Evolutionary conservation across 2,113 vertebrate species (phyloP).

Genomic region (Fukomys damarensis): DNA sequence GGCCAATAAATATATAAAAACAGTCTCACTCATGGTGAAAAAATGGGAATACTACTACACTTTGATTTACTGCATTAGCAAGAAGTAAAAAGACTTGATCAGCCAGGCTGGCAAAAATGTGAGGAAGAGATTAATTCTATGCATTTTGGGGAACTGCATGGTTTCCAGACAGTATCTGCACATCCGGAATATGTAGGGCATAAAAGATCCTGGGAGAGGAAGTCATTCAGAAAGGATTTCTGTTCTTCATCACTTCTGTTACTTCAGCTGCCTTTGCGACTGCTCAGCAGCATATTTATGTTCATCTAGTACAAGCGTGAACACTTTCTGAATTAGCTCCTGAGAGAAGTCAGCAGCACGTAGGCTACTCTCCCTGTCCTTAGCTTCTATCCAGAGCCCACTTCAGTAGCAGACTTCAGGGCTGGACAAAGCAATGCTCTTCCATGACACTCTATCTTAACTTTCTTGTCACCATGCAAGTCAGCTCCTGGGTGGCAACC

Average conservation of each 20-base stretch:
- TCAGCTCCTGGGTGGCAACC: background rate
- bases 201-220: background rate
- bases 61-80: background rate
- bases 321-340: background rate
- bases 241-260: background rate
- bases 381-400: background rate
- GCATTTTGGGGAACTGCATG: background rate
- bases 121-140: background rate
- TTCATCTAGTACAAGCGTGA: background rate
- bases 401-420: background rate
- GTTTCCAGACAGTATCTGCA: background rate
- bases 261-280: background rate
- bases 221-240: background rate
- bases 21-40: background rate
- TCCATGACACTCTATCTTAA: rapidly evolving
- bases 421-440: background rate
- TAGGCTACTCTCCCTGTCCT: background rate
- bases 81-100: background rate
- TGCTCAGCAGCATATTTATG: background rate
- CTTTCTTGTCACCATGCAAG: background rate
- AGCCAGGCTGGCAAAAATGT: background rate
- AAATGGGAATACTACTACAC: background rate
- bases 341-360: background rate
- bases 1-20: background rate
- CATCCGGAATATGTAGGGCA: background rate